Conservation (phyloP, 2,888 invertebrate species). For the Xestia c-nigrum region DNA sequence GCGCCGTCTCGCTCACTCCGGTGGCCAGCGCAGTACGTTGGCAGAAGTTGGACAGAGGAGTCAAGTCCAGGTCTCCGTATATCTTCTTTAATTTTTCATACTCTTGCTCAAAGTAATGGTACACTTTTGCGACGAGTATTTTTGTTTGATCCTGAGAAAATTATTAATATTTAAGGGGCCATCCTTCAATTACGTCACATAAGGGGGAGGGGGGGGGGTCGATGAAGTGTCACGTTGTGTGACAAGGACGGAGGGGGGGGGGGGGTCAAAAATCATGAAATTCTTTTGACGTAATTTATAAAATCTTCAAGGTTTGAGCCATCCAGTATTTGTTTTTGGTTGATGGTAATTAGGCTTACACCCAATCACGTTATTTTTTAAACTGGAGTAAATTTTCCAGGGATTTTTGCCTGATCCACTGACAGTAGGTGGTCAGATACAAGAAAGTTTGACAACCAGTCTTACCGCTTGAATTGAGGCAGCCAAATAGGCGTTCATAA, state of each 20-base stretch:
- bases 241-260: no score
- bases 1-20: slow-evolving; percentile 15
- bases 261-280: no score
- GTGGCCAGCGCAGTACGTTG: slow-evolving; percentile 16
- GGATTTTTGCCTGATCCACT: no score
- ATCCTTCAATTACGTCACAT: no score
- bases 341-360: background rate
- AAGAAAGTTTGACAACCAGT: no score
- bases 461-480: no score
- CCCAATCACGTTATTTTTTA: background rate
- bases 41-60: slow-evolving; percentile 8
- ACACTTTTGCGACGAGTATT: slow-evolving; percentile 17
- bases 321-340: background rate
- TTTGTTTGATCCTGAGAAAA: slow-evolving; percentile 24
- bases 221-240: no score
- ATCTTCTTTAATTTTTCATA: slow-evolving; percentile 4
- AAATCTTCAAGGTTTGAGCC: background rate
- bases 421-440: background rate
- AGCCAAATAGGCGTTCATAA: no score
- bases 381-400: background rate
- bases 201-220: no score
- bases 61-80: background rate
- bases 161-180: background rate
- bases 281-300: no score
- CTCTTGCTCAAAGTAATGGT: slow-evolving; percentile 28